Conservation (phyloP, 2,797 vertebrate species). For the Gallinago stenura region DNA sequence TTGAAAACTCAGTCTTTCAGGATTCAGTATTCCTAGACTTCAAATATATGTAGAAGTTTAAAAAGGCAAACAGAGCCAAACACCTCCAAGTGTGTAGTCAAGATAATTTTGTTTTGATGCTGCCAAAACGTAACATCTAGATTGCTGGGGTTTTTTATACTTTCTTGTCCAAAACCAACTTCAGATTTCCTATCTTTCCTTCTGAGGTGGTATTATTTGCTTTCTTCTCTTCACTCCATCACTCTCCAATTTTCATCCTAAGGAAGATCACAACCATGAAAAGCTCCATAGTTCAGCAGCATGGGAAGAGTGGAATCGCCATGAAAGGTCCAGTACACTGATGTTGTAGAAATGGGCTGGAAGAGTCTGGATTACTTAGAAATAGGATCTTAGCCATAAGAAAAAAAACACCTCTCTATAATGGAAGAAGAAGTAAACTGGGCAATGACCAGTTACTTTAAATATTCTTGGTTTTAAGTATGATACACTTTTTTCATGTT, state of each 20-base stretch:
- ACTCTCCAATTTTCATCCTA: neutral
- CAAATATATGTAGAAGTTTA: neutral
- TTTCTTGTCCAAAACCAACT: constrained; percentile 12
- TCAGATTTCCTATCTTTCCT: neutral
- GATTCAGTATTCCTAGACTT: neutral
- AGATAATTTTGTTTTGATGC: constrained; percentile 9
- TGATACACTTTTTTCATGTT: neutral
- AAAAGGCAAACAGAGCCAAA: neutral
- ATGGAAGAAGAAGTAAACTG: neutral
- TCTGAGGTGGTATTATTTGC: neutral
- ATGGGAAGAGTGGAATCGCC: neutral
- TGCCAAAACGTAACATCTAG: neutral
- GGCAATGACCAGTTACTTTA: neutral
- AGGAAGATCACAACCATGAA: neutral
- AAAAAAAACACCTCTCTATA: neutral
- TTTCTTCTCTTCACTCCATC: neutral
- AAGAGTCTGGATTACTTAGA: neutral
- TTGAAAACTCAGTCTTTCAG: neutral
- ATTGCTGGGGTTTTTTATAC: neutral
- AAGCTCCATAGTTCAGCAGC: neutral
- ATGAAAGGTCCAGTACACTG: neutral
- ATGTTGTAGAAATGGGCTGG: neutral
- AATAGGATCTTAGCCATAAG: neutral
- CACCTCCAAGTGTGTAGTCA: neutral
- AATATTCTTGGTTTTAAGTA: neutral